Base-by-base conservation (phyloP, 1,140 invertebrate species). In the Dinothrombium tinctorium region DNA sequence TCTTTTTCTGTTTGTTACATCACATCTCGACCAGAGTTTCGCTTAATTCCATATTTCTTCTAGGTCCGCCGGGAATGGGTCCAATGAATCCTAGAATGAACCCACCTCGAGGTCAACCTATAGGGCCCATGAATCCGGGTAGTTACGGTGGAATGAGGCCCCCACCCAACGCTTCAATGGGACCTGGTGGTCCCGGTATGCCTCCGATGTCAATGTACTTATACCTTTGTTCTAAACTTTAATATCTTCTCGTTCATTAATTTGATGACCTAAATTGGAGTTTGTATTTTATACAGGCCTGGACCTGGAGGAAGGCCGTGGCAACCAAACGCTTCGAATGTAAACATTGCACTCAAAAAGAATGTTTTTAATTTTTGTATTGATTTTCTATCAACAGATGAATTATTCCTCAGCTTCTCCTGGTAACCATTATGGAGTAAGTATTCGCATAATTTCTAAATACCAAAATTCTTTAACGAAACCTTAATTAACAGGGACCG, bases 81-180 rank as follows among this genome's bases (percentile, higher is more conserved):
- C 73, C 74, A 23, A 82, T 89, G 75, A 84, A 81, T 59, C 79
- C 79, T 37, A 68, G 86, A 53, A 33, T 46, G 37, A 86, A 82
- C 62, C 84, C 83, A 45, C 83, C 84, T 12, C 63, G 73, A 56
- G 79, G 72, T 48, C 80, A 77, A 49, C 77, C 76, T n/a, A 82
- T 86, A 72, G 83, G 81, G 37, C 83, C 84, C 8, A 78, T 90
- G 70, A 82, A 80, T 54, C 83, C 83, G 33, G 78, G 78, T 32
- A 58, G 54, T 48, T 62, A 61, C 49, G n/a, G n/a, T n/a, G 54
- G 79, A 33, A 77, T 90, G 69, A 67, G 81, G 39, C 84, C 86
- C 43, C 81, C 81, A 33, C 81, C 80, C 20, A 81, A 78, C 50
- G 73, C 69, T 57, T 69, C 64, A 54, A 65, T 76, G 57, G 74